phyloP scores from a whole-genome alignment of 92 coral and sea anemone genomes.

The Paragorgia papillata region DNA sequence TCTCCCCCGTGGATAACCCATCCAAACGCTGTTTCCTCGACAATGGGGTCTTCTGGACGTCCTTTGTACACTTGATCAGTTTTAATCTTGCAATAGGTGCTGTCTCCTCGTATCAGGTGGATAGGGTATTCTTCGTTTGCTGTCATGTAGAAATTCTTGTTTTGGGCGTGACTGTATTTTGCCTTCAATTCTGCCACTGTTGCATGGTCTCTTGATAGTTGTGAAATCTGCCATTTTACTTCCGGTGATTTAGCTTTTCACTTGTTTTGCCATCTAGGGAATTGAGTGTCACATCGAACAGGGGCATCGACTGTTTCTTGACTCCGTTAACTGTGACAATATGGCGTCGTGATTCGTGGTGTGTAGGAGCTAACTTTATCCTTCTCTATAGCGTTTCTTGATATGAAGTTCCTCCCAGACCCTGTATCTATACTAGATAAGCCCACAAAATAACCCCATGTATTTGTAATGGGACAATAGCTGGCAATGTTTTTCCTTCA shows the following conservation, averaged over 20 bases:
- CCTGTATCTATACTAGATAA: constrained; percentile 60
- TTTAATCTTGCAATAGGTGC: constrained; percentile 3
- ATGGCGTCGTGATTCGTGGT: constrained; percentile 52
- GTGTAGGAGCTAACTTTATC: constrained; percentile 41
- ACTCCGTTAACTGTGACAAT: constrained; percentile 61
- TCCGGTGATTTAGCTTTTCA: constrained; percentile 45
- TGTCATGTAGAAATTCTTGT: constrained; percentile 42
- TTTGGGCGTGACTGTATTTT: constrained; percentile 49
- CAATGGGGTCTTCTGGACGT: too few relatives aligned
- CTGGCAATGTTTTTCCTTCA: constrained; percentile 48
- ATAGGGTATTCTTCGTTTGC: constrained; percentile 51
- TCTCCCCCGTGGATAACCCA: constrained; percentile 46
- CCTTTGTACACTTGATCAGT: too few relatives aligned
- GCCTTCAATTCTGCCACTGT: constrained; percentile 38
- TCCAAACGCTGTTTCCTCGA: too few relatives aligned
- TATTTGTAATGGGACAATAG: constrained; percentile 53
- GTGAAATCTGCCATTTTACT: constrained; percentile 55
- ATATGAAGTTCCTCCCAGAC: constrained; percentile 61
- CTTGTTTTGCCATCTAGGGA: constrained; percentile 37
- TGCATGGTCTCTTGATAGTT: constrained; percentile 45
- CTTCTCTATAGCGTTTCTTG: constrained; percentile 36
- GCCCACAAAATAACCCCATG: constrained; percentile 53
- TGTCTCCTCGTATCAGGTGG: constrained; percentile 52
- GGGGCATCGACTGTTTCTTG: constrained; percentile 53
- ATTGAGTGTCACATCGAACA: constrained; percentile 38